Percentiles rank a stretch among this genome's conserved stretches.
Evolutionary conservation across 1,140 invertebrate species (phyloP).

Genomic region (Contarinia nasturtii): DNA sequence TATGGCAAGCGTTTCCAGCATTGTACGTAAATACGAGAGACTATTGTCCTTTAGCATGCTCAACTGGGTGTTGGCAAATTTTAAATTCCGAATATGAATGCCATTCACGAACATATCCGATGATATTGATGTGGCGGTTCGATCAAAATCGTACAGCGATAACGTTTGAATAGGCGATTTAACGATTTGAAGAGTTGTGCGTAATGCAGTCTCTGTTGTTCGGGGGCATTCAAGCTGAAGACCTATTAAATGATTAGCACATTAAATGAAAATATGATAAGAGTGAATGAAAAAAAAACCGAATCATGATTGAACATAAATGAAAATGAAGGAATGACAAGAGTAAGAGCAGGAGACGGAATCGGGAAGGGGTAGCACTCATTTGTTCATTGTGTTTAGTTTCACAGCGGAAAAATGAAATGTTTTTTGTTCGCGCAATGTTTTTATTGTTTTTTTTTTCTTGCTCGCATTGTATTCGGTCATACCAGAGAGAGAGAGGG

Average conservation of each 20-base stretch:
- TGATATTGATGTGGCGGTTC: slow-evolving; percentile 45
- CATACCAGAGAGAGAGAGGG: no score
- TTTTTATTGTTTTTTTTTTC: no score
- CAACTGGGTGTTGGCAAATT: slow-evolving; percentile 64
- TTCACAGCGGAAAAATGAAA: no score
- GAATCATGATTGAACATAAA: no score
- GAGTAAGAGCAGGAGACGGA: no score
- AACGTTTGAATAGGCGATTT: slow-evolving; percentile 57
- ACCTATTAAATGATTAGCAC: slow-evolving; percentile 25
- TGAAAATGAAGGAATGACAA: no score
- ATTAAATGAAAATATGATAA: no score
- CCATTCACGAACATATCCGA: slow-evolving; percentile 47
- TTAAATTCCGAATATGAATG: slow-evolving; percentile 54
- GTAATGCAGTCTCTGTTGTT: slow-evolving; percentile 25
- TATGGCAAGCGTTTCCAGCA: slow-evolving; percentile 60
- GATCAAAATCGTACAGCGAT: slow-evolving; percentile 70
- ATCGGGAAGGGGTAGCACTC: no score
- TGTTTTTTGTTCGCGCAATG: no score
- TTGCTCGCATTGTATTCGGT: no score
- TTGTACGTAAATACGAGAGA: slow-evolving; percentile 47
- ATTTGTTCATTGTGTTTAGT: no score
- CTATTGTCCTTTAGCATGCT: slow-evolving; percentile 53
- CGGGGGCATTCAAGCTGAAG: slow-evolving; percentile 74
- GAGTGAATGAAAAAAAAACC: no score
- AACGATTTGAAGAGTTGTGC: slow-evolving; percentile 28